Evolutionary conservation across 2,888 invertebrate genomes (phyloP).

Genomic region (Caenorhabditis imperialis): DNA sequence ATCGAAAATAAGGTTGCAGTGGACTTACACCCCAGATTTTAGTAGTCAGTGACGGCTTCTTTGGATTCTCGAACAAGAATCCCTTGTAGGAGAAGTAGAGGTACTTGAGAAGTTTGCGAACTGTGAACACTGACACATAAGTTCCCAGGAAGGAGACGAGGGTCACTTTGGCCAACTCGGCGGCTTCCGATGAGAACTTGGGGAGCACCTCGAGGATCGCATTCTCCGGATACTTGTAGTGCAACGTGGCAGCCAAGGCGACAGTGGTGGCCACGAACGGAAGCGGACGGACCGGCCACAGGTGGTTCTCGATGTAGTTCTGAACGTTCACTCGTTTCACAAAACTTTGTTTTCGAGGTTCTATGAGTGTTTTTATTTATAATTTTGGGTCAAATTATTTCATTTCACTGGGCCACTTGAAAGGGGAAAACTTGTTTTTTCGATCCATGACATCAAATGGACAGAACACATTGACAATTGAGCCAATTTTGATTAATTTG

Average conservation of each 20-base stretch:
- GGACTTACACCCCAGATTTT: constrained; percentile 75
- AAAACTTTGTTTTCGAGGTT: neutral
- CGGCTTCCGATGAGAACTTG: constrained; percentile 17
- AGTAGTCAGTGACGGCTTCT: constrained; percentile 69
- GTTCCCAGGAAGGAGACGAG: constrained; percentile 32
- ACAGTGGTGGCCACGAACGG: constrained; percentile 47
- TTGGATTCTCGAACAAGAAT: constrained; percentile 72
- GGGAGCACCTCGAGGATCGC: constrained; percentile 39
- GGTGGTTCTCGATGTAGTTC: constrained; percentile 63
- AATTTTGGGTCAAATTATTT: no score
- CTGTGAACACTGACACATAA: constrained; percentile 53
- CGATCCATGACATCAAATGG: no score
- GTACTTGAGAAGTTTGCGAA: constrained; percentile 64
- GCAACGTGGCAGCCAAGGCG: constrained; percentile 52
- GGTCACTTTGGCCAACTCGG: constrained; percentile 32
- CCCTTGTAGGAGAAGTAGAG: constrained; percentile 75
- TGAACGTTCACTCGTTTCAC: constrained; percentile 9
- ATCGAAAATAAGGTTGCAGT: no score
- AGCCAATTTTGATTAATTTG: constrained; percentile 8
- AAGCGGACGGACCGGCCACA: constrained; percentile 60
- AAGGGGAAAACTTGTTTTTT: neutral
- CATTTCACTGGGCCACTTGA: no score
- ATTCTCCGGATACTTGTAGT: constrained; percentile 47
- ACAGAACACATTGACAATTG: constrained; percentile 6
- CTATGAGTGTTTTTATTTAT: neutral